Evolutionary conservation across 2,113 vertebrate species (phyloP), one percentile per base, ranked within the genome.

Genomic region (Prolemur simus): DNA sequence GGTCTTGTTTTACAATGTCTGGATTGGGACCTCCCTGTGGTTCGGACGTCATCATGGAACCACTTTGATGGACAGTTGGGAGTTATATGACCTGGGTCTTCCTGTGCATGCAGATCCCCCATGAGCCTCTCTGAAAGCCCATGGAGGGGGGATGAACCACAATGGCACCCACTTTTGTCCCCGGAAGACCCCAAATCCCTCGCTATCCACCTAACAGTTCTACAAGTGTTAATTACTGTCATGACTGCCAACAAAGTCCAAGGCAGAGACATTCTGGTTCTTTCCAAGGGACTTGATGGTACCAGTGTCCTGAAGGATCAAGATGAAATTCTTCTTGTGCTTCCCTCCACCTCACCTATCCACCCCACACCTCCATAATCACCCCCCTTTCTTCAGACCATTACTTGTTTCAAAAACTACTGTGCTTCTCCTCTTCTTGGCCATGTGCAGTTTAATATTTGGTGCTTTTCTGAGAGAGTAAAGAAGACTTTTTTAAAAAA

Each of bases 401-500:
- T 25, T 37, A 5, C 32, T 34, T 32, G 21, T n/a, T 12, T 94
- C 60, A 15, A 39, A 12, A 84, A 21, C 8, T 3, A 34, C 45
- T 17, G 37, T 2, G 4, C 20, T 56, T 45, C n/a, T 74, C 29
- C 21, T 80, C 42, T 32, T 29, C n/a, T 77, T 3, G 25, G 39
- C 5, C 2, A 0, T 25, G 1, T 52, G 27, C 34, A 52, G 20
- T 58, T 89, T 63, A 87, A 68, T 14, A 76, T 27, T 73, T 32
- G 2, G 7, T 90, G 45, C 23, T 90, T 84, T 88, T 49, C 76
- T 77, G 12, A 96, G 42, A 56, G 56, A 73, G 3, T 29, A 32
- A 86, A 80, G 37, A n/a, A 83, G 87, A 82, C 32, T 49, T 74
- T 27, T 49, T 74, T 27, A 47, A 47, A 54, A 56, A 81, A 92